phyloP scores from a whole-genome alignment of 1,140 invertebrate species.

The Dreissena polymorpha region DNA sequence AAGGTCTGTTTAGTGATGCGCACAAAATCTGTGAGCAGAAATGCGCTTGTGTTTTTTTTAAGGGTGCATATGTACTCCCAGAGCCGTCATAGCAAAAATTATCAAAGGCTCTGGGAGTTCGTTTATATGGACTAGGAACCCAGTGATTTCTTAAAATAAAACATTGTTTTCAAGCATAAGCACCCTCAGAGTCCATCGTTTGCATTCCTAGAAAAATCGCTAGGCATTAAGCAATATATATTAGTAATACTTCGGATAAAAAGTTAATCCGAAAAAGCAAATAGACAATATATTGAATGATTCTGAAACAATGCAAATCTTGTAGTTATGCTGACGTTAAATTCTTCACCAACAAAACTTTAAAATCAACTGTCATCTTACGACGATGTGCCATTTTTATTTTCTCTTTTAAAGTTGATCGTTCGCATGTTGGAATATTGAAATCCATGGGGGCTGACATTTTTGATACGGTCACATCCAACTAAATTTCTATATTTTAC shows the following conservation, averaged over 20 bases:
- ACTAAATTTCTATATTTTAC: too few species aligned
- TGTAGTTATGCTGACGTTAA: too few species aligned
- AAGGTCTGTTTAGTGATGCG: too few species aligned
- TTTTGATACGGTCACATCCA: neutral
- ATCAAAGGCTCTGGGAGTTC: too few species aligned
- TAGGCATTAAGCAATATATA: neutral
- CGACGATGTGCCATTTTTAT: slow-evolving; percentile 53
- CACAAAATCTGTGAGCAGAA: too few species aligned
- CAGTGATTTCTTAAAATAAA: too few species aligned
- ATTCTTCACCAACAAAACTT: too few species aligned
- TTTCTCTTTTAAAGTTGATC: slow-evolving; percentile 29
- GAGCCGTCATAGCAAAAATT: too few species aligned
- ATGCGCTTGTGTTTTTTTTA: too few species aligned
- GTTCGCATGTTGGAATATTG: slow-evolving; percentile 44
- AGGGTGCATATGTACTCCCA: too few species aligned
- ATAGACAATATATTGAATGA: neutral
- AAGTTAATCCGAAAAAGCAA: neutral
- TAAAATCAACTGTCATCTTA: slow-evolving; percentile 14
- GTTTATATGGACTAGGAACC: too few species aligned
- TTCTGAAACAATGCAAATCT: neutral
- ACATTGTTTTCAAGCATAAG: too few species aligned
- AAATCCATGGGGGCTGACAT: slow-evolving; percentile 65
- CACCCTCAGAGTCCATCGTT: neutral
- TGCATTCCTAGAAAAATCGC: neutral
- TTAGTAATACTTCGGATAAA: neutral